Percentiles rank a stretch among this genome's conserved stretches.
phyloP scores from a whole-genome alignment of 2,113 vertebrate species.

The Megalops atlanticus region DNA sequence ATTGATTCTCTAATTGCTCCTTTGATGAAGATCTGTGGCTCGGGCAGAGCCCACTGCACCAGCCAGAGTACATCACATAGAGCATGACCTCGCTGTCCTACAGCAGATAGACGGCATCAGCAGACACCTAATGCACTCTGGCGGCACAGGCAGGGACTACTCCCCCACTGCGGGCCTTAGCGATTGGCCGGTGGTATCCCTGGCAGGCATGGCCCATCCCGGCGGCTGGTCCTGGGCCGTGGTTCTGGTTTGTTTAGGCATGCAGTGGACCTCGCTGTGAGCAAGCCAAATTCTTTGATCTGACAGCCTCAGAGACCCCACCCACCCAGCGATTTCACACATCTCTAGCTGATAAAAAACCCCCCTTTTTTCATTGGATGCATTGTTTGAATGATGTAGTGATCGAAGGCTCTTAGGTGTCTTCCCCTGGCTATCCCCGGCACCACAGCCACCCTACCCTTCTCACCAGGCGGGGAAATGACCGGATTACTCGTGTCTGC shows the following conservation, averaged over 20 bases:
- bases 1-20: conserved; percentile 21
- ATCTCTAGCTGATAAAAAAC: conserved; percentile 16
- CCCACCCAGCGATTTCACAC: not conserved
- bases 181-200: no score
- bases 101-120: not conserved
- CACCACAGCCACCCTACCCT: not conserved
- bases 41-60: not conserved
- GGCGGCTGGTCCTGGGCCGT: not conserved
- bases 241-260: not conserved
- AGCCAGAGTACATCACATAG: not conserved
- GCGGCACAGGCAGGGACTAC: conserved; percentile 9
- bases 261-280: not conserved
- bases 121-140: not conserved
- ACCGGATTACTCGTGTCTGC: no score
- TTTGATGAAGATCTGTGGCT: conserved; percentile 20
- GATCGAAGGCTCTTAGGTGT: conserved; percentile 16
- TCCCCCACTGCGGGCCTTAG: no score
- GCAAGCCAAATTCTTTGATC: conserved; percentile 1
- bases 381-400: not conserved
- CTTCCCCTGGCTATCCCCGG: not conserved
- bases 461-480: no score
- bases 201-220: not conserved
- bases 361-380: not conserved
- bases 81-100: not conserved
- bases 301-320: not conserved